Evolutionary conservation across 2,888 invertebrate genomes (phyloP).

Genomic region (Petrophora chlorosata): DNA sequence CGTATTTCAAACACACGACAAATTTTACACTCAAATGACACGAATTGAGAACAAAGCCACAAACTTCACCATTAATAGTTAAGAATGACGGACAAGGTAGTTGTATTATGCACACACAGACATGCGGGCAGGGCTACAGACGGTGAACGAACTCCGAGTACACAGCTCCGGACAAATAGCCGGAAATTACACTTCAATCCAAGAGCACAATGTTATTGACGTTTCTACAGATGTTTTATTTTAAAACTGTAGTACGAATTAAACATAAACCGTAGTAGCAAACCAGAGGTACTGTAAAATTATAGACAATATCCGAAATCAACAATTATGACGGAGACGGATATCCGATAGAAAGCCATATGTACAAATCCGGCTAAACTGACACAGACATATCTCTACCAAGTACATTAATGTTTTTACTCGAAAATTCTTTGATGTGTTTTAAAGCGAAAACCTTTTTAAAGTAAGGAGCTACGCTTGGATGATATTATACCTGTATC

Average conservation of each 20-base stretch:
- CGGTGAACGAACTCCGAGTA: conserved; percentile 34
- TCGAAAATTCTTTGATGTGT: conserved; percentile 5
- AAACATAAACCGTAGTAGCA: no score
- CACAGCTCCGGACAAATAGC: conserved; percentile 24
- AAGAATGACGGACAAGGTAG: conserved; percentile 4
- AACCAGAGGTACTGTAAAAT: no score
- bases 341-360: no score
- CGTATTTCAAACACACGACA: not conserved
- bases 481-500: not conserved
- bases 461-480: not conserved
- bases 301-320: no score
- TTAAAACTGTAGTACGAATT: no score
- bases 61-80: conserved; percentile 3
- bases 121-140: not conserved
- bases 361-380: conserved; percentile 1
- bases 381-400: not conserved
- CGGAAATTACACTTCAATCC: conserved; percentile 22
- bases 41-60: not conserved
- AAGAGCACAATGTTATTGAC: conserved; percentile 23
- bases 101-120: not conserved
- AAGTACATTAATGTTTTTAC: not conserved
- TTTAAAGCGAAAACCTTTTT: conserved; percentile 2
- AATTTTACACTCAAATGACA: not conserved
- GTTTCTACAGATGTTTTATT: no score
- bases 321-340: no score